Evolutionary conservation across 2,797 vertebrate genomes (phyloP).

Genomic region (Apodemus agrarius): DNA sequence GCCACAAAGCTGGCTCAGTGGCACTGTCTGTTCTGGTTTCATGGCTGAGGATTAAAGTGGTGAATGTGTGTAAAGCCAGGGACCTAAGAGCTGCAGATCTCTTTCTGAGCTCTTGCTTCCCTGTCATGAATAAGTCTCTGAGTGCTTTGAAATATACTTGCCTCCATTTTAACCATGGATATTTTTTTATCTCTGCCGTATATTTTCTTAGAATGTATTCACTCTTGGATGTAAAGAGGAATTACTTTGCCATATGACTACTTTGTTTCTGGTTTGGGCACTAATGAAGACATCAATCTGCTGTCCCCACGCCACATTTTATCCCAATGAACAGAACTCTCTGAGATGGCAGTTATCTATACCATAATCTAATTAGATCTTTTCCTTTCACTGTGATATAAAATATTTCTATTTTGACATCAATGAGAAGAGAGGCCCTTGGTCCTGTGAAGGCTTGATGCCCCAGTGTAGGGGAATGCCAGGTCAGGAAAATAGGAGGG

Average conservation of each 20-base stretch:
- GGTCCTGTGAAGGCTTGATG: no score
- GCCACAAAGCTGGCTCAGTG: neutral
- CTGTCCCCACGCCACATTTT: neutral
- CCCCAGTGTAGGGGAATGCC: no score
- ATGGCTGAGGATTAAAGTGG: accelerated
- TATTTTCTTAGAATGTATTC: neutral
- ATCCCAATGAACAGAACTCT: accelerated
- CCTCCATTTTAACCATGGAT: neutral
- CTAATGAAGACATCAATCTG: neutral
- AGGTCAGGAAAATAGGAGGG: no score
- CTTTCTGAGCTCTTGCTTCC: neutral
- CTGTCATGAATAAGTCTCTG: neutral
- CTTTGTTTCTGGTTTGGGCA: neutral
- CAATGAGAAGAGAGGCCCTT: no score
- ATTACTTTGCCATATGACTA: neutral
- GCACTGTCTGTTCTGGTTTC: neutral
- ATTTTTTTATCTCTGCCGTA: neutral
- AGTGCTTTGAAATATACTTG: neutral
- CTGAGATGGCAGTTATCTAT: neutral
- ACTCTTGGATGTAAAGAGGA: neutral
- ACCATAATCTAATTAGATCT: neutral
- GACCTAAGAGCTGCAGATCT: neutral
- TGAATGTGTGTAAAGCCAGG: neutral
- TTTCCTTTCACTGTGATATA: neutral
- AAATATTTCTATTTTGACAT: neutral